These are phyloP conservation scores for Drosophila eugracilis DNA, from an alignment of 1,140 invertebrate genomes.

Conservation along the genomic window DNA sequence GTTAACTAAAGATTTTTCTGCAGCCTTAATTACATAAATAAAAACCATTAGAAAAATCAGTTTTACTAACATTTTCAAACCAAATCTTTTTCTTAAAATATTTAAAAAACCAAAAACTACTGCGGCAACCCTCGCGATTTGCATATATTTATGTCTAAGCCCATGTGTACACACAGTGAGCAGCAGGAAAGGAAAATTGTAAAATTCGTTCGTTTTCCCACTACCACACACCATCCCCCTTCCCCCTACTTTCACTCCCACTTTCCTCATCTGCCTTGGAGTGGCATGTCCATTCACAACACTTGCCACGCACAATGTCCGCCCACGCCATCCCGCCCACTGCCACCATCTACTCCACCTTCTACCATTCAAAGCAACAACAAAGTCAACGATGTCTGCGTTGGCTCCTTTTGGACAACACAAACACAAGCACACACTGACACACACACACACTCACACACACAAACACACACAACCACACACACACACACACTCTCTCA, in stretches of 20 bases:
- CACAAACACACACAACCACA: conserved; percentile 1
- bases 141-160: conserved; percentile 17
- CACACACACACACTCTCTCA: conserved; percentile 35
- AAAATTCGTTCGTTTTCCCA: conserved; percentile 64
- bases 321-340: not conserved
- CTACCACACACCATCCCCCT: conserved; percentile 7
- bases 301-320: conserved; percentile 72
- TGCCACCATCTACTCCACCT: not conserved
- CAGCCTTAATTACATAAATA: too few species aligned
- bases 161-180: conserved; percentile 9
- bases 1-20: too few species aligned
- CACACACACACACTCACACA: conserved; percentile 33
- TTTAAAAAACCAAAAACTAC: too few species aligned
- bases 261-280: conserved; percentile 19
- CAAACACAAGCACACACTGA: conserved; percentile 28
- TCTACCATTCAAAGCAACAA: not conserved
- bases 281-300: conserved; percentile 74
- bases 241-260: conserved; percentile 3
- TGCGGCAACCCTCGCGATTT: conserved; percentile 6
- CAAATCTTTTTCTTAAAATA: too few species aligned
- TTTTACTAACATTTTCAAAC: too few species aligned
- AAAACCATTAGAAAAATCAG: too few species aligned
- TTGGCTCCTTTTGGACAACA: conserved; percentile 49
- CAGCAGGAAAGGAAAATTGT: conserved; percentile 57
- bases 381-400: conserved; percentile 56